phyloP scores from a whole-genome alignment of 2,888 invertebrate species.

The Mesorhabditis sp. region DNA sequence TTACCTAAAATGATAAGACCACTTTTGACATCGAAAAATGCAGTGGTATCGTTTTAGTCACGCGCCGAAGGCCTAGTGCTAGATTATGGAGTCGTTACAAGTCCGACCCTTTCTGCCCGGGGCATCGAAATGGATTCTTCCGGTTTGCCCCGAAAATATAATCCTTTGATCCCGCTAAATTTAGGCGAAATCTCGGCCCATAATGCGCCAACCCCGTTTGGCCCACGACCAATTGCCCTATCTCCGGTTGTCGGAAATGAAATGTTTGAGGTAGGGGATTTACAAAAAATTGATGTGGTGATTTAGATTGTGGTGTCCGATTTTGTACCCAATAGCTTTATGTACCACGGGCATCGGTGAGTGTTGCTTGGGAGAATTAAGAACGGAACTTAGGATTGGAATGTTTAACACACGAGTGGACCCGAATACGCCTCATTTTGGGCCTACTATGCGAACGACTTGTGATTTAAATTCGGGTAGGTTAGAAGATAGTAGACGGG shows the following conservation, averaged over 20 bases:
- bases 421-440: conserved; percentile 53
- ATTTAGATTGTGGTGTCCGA: conserved; percentile 50
- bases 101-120: conserved; percentile 28
- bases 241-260: conserved; percentile 12
- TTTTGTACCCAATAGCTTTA: conserved; percentile 50
- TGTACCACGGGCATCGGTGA: conserved; percentile 54
- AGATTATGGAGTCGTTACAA: conserved; percentile 43
- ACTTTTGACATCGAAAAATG: neutral
- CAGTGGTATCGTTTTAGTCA: conserved; percentile 30
- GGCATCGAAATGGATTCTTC: conserved; percentile 48
- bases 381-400: conserved; percentile 27
- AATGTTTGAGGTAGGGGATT: neutral
- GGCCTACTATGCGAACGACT: conserved; percentile 54
- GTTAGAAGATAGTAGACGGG: neutral
- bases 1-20: neutral
- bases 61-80: conserved; percentile 48
- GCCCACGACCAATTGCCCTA: conserved; percentile 26
- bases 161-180: neutral
- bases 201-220: conserved; percentile 32
- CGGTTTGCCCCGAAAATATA: conserved; percentile 35
- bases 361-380: neutral
- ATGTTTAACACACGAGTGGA: conserved; percentile 55
- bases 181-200: conserved; percentile 12
- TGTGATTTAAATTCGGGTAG: conserved; percentile 31
- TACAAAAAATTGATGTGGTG: too few relatives aligned